A percentile compares a stretch with the other conserved stretches of the same genome.
These are phyloP conservation scores for Folsomia manolachei DNA, from an alignment of 2,888 invertebrate species.

Conservation along the genomic window DNA sequence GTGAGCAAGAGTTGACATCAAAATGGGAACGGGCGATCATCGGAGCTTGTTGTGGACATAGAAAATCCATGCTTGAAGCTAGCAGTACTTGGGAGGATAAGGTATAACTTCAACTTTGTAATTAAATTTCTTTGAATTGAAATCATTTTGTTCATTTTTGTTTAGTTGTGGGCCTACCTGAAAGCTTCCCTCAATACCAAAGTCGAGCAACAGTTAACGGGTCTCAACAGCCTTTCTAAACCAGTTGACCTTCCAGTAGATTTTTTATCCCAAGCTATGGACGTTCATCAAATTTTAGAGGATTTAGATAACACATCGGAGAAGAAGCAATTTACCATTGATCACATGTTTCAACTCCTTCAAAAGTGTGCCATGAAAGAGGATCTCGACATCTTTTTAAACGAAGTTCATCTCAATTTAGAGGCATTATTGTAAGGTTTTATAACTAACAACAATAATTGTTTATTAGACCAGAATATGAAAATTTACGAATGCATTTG, in stretches of 20 bases:
- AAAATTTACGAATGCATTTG: slow-evolving; percentile 3
- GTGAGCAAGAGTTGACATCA: slow-evolving; percentile 41
- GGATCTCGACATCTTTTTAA: slow-evolving; percentile 31
- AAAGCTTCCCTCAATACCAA: slow-evolving; percentile 36
- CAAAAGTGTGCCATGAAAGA: slow-evolving; percentile 42
- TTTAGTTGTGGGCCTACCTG: slow-evolving; percentile 44
- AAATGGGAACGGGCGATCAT: slow-evolving; percentile 44
- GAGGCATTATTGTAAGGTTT: slow-evolving; percentile 20
- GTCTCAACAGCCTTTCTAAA: slow-evolving; percentile 24
- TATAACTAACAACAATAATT: not conserved
- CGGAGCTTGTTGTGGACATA: slow-evolving; percentile 44
- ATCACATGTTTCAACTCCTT: slow-evolving; percentile 31
- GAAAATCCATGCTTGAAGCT: slow-evolving; percentile 41
- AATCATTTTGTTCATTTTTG: not conserved
- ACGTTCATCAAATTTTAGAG: slow-evolving; percentile 34
- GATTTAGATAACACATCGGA: slow-evolving; percentile 23
- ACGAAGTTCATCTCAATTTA: slow-evolving; percentile 1
- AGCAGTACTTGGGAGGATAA: slow-evolving; percentile 47
- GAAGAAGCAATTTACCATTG: not conserved
- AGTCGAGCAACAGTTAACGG: slow-evolving; percentile 34
- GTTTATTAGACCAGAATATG: no score
- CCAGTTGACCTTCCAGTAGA: slow-evolving; percentile 36
- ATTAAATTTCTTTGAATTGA: slow-evolving; percentile 5
- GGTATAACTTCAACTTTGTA: slow-evolving; percentile 23
- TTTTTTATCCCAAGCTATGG: slow-evolving; percentile 40